phyloP scores from a whole-genome alignment of 1,140 invertebrate species.

The Psilanteris sp. region DNA sequence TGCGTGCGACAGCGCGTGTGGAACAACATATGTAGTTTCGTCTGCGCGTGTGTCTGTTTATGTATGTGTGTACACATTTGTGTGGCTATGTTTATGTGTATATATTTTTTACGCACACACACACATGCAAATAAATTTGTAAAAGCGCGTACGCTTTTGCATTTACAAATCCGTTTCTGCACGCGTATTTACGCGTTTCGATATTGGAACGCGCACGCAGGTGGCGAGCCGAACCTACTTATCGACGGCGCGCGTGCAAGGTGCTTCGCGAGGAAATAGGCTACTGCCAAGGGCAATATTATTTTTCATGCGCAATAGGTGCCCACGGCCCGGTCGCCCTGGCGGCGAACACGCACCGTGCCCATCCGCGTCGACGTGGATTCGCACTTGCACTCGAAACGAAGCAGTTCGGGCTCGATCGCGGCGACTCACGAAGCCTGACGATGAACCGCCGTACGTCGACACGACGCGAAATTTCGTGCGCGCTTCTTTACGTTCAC shows the following conservation, averaged over 20 bases:
- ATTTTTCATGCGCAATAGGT: constrained; percentile 78
- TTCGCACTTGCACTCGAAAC: background rate
- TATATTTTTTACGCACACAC: too few relatives aligned
- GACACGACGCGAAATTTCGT: background rate
- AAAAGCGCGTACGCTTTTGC: too few relatives aligned
- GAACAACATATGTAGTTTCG: too few relatives aligned
- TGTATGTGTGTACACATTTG: too few relatives aligned
- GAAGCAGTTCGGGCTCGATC: background rate
- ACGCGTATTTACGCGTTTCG: too few relatives aligned
- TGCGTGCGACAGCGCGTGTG: too few relatives aligned
- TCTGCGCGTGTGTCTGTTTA: too few relatives aligned
- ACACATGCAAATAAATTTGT: too few relatives aligned
- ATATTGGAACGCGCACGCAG: constrained; percentile 46
- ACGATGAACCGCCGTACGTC: background rate
- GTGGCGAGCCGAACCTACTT: constrained; percentile 65
- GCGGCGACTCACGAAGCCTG: background rate
- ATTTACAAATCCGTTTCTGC: too few relatives aligned
- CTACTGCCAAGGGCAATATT: constrained; percentile 75
- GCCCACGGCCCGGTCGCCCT: background rate
- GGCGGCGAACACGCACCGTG: background rate
- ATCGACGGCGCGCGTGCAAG: constrained; percentile 52
- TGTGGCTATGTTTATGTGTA: too few relatives aligned
- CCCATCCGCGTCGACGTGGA: background rate
- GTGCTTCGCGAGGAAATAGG: constrained; percentile 62
- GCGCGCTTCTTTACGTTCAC: background rate